Base-by-base conservation (phyloP, 2,113 vertebrate species). In the Speoplatyrhinus poulsoni region DNA sequence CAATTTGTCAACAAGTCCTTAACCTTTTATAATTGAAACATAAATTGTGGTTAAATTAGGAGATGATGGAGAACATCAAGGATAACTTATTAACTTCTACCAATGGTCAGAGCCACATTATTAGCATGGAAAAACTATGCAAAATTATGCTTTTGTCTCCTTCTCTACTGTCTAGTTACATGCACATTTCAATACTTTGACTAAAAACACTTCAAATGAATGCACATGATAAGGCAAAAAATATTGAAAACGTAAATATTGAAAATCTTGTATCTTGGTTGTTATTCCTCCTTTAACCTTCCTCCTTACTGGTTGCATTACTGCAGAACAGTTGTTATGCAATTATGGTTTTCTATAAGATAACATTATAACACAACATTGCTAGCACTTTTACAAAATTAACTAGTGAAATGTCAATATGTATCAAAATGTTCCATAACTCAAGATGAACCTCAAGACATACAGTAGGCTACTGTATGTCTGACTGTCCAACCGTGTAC, bases 301-400 rank as follows among this genome's bases (percentile, higher is more conserved):
- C 5, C 46, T 65, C n/a, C 76, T 69, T 62, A 73, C 49, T 67
- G 69, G 54, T 61, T 56, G 72, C 46, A 72, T 69, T 48, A 54
- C 55, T 54, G 57, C 80, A 71, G 54, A 65, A 65, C 48, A 59
- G 77, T 62, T 67, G 69, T 82, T 80, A 77, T 70, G 73, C 70
- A 17, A 72, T 78, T 73, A 83, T 75, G 78, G 65, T 82, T 86
- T 84, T 76, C 84, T 26, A 26, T 41, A 41, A 87, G 1, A 88
- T 90, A 88, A 81, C 77, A 53, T 81, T 83, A 88, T 82, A 87
- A 84, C 69, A 62, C 70, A 66, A 12, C 77, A 81, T 85, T 64
- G 11, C 80, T 80, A 85, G 72, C 57, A 81, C 65, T 76, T 87
- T 86, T 79, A 71, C 65, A 76, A 76, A 82, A 83, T 81, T 72